These are phyloP conservation scores for Hypotaenidia okinawae DNA, from an alignment of 2,797 vertebrate genomes.

Conservation along the genomic window DNA sequence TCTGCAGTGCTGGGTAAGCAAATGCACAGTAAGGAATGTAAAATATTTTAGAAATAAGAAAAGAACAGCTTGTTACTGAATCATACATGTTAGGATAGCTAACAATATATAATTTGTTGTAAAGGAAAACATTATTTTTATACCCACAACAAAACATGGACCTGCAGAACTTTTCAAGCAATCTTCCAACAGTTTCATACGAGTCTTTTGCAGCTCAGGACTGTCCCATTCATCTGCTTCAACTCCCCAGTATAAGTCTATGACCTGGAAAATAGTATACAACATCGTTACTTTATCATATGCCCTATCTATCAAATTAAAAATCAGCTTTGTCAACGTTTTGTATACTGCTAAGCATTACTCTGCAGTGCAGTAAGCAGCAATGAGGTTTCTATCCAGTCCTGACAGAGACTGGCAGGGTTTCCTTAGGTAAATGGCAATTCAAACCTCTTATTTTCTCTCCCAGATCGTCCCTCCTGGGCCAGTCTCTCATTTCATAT, in stretches of 20 bases:
- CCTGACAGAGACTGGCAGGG: neutral
- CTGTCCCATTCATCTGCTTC: conserved; percentile 94
- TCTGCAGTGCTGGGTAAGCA: neutral
- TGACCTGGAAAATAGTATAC: conserved; percentile 82
- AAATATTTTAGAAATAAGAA: neutral
- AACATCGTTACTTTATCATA: neutral
- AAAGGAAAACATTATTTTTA: conserved; percentile 79
- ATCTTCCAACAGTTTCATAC: conserved; percentile 96
- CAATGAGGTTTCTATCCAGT: neutral
- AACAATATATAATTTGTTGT: neutral
- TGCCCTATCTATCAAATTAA: neutral
- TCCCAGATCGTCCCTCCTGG: neutral
- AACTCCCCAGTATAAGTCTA: conserved; percentile 97
- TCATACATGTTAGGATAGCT: neutral
- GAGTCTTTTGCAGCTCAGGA: conserved; percentile 91
- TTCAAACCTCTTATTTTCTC: neutral
- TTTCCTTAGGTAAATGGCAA: neutral
- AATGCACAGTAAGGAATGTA: neutral
- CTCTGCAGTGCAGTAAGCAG: neutral
- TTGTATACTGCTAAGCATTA: neutral
- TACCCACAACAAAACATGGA: conserved; percentile 99
- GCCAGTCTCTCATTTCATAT: neutral
- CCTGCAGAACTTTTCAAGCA: conserved; percentile 97
- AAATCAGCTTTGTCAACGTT: neutral
- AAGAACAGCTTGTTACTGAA: neutral